Evolutionary conservation across 1,140 invertebrate species (phyloP).

Genomic region (Cotesia typhae): DNA sequence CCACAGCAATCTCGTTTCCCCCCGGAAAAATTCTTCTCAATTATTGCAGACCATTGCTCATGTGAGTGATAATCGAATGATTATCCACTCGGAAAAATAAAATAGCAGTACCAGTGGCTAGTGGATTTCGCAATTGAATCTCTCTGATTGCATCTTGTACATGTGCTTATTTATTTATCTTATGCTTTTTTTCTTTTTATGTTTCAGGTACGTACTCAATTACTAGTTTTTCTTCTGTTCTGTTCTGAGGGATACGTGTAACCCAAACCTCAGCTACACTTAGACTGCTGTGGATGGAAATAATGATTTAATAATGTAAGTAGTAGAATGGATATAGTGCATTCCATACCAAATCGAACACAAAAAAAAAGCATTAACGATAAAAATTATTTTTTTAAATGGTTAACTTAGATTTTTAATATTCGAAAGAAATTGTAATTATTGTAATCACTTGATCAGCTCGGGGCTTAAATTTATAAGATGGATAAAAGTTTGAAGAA

Average conservation of each 20-base stretch:
- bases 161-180: neutral
- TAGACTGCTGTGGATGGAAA: neutral
- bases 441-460: too few species aligned
- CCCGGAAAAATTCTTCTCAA: constrained; percentile 9
- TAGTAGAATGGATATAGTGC: neutral
- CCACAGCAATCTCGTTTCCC: constrained; percentile 23
- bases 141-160: constrained; percentile 17
- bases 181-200: neutral
- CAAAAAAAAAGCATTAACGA: too few species aligned
- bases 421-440: too few species aligned
- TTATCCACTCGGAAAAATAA: constrained; percentile 29
- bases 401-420: too few species aligned
- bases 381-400: too few species aligned
- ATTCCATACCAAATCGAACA: too few species aligned
- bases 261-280: neutral
- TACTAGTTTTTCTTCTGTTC: neutral
- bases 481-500: too few species aligned
- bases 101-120: constrained; percentile 6
- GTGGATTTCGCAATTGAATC: constrained; percentile 13
- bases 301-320: neutral
- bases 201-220: neutral
- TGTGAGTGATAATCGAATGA: constrained; percentile 33
- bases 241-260: neutral
- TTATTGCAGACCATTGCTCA: constrained; percentile 34
- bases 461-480: too few species aligned